Conservation (phyloP, 2,797 vertebrate genomes). For the Bradypodion ventrale region DNA sequence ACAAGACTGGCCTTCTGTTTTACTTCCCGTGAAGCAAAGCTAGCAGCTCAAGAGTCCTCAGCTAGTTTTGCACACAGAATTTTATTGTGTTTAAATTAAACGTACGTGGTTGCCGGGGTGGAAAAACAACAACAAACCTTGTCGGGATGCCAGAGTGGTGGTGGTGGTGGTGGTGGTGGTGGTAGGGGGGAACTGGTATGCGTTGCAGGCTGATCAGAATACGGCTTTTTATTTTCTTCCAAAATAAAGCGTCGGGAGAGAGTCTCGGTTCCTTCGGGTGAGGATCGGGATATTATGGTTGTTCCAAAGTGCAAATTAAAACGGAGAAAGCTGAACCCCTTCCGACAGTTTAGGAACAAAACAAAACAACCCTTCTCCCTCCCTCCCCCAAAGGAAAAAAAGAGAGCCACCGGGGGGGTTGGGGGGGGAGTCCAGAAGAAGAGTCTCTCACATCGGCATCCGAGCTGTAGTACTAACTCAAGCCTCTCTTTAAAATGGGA, state of each 20-base stretch:
- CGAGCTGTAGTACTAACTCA: constrained; percentile 47
- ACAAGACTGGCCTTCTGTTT: constrained; percentile 34
- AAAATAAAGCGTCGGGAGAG: constrained; percentile 52
- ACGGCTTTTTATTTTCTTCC: too few species aligned
- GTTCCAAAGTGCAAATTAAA: constrained; percentile 71
- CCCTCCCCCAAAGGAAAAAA: too few species aligned
- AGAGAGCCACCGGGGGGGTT: background rate
- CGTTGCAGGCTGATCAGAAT: constrained; percentile 57
- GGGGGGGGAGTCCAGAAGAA: constrained; percentile 31
- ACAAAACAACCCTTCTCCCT: too few species aligned
- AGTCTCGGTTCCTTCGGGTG: constrained; percentile 68
- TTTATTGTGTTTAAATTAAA: constrained; percentile 60
- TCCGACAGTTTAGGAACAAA: constrained; percentile 40
- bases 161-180: too few species aligned
- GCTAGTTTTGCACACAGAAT: constrained; percentile 59
- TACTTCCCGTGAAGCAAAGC: constrained; percentile 65
- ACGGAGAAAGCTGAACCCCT: constrained; percentile 49
- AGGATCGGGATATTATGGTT: constrained; percentile 55
- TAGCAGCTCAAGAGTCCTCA: constrained; percentile 54
- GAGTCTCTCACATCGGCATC: constrained; percentile 44
- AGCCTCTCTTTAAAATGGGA: constrained; percentile 22
- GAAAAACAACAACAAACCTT: constrained; percentile 55
- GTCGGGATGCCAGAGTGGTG: constrained; percentile 14
- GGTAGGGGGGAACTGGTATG: constrained; percentile 46
- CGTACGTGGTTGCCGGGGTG: constrained; percentile 53